These are phyloP conservation scores for Harpagifer antarcticus DNA, from an alignment of 2,797 vertebrate genomes.

Conservation along the genomic window DNA sequence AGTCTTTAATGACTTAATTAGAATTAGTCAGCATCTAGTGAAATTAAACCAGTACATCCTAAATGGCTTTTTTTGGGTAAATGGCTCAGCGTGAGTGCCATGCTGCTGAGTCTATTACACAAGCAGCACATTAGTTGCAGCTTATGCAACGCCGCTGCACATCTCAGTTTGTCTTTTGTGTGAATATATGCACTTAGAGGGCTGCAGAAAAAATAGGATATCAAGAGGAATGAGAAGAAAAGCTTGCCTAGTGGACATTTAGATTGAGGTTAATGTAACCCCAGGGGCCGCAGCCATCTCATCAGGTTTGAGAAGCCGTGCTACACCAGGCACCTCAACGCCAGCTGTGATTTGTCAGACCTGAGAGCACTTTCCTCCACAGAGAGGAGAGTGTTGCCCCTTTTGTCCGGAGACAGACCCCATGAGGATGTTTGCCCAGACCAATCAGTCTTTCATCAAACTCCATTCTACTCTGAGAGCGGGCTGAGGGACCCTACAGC, in stretches of 20 bases:
- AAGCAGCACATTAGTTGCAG: conserved; percentile 42
- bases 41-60: conserved; percentile 67
- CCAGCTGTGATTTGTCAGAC: conserved; percentile 65
- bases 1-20: conserved; percentile 76
- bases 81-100: conserved; percentile 44
- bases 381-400: conserved; percentile 64
- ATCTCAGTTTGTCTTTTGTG: conserved; percentile 15
- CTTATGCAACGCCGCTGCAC: conserved; percentile 29
- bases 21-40: conserved; percentile 73
- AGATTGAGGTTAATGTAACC: conserved; percentile 50
- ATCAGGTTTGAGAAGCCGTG: conserved; percentile 43
- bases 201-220: neutral
- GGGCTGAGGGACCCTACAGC: conserved; percentile 34
- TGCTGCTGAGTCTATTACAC: conserved; percentile 52
- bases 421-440: conserved; percentile 74
- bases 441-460: conserved; percentile 80
- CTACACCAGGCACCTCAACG: conserved; percentile 53
- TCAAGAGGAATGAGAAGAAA: conserved; percentile 7
- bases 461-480: conserved; percentile 59
- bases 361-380: conserved; percentile 64
- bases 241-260: conserved; percentile 42
- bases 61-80: conserved; percentile 57
- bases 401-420: conserved; percentile 69
- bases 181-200: neutral
- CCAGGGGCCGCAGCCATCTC: conserved; percentile 36